Conservation (phyloP, 1,140 invertebrate species). For the Orchesella cincta region DNA sequence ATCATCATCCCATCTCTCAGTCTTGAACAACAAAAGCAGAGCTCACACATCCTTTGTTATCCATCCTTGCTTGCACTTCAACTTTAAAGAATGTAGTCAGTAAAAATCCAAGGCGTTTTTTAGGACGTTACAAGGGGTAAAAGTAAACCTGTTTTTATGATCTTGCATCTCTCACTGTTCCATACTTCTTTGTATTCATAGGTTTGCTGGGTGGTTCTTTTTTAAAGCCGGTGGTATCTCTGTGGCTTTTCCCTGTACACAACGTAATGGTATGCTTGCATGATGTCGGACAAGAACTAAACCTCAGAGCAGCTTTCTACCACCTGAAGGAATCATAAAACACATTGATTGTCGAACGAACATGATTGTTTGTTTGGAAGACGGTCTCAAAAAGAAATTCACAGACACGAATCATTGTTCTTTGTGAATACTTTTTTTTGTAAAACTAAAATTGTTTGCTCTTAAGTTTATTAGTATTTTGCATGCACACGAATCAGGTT, state of each 20-base stretch:
- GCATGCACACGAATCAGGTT: not conserved
- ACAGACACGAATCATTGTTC: not conserved
- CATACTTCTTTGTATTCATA: not conserved
- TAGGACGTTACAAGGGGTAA: not conserved
- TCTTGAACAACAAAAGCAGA: not conserved
- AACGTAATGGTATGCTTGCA: not conserved
- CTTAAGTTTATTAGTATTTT: not conserved
- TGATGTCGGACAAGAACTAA: not conserved
- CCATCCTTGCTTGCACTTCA: not conserved
- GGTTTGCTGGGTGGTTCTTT: not conserved
- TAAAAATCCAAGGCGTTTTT: too few species aligned
- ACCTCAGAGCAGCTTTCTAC: not conserved
- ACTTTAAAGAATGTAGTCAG: not conserved
- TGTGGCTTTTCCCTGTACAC: not conserved
- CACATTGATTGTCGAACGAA: not conserved
- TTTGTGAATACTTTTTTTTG: too few species aligned
- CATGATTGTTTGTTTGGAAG: not conserved
- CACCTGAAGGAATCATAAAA: slow-evolving; percentile 14
- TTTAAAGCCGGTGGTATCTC: not conserved
- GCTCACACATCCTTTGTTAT: slow-evolving; percentile 20
- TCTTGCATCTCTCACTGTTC: not conserved
- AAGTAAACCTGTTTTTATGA: not conserved
- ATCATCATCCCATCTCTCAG: slow-evolving; percentile 9
- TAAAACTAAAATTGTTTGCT: not conserved
- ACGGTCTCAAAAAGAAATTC: slow-evolving; percentile 2